These are phyloP conservation scores for Leucophenga varia DNA, from an alignment of 1,140 invertebrate species.

Conservation along the genomic window DNA sequence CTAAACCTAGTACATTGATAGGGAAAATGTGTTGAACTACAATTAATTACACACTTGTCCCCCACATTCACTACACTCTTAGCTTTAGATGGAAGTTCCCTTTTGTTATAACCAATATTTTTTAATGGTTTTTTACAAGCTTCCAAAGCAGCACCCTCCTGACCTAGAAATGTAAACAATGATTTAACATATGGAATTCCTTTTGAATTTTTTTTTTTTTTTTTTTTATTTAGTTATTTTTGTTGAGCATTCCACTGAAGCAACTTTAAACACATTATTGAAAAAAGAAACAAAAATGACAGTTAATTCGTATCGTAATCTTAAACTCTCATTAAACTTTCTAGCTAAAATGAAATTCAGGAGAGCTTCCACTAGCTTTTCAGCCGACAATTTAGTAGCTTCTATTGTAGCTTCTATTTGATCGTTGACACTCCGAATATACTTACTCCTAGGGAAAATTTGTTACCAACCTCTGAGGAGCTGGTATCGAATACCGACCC, in stretches of 20 bases:
- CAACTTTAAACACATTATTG: no score
- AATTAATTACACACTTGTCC: neutral
- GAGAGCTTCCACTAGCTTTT: neutral
- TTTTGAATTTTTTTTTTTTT: no score
- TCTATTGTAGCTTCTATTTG: no score
- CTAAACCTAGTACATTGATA: neutral
- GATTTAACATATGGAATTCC: neutral
- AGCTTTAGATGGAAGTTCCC: neutral
- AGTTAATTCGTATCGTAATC: neutral
- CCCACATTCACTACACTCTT: neutral
- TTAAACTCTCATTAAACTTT: neutral
- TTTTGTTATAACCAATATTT: neutral
- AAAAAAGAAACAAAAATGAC: no score
- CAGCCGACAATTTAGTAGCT: conserved; percentile 6
- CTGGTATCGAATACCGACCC: no score
- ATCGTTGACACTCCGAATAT: no score
- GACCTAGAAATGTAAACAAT: neutral
- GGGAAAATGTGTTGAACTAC: neutral
- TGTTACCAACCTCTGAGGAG: no score
- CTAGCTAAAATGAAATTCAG: neutral
- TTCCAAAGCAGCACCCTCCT: neutral
- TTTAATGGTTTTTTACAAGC: neutral
- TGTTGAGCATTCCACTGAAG: no score
- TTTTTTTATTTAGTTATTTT: no score
- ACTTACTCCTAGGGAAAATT: no score